Percentiles rank a stretch among this genome's conserved stretches.
phyloP scores from a whole-genome alignment of 2,888 invertebrate species.

The Capitulum mitella region DNA sequence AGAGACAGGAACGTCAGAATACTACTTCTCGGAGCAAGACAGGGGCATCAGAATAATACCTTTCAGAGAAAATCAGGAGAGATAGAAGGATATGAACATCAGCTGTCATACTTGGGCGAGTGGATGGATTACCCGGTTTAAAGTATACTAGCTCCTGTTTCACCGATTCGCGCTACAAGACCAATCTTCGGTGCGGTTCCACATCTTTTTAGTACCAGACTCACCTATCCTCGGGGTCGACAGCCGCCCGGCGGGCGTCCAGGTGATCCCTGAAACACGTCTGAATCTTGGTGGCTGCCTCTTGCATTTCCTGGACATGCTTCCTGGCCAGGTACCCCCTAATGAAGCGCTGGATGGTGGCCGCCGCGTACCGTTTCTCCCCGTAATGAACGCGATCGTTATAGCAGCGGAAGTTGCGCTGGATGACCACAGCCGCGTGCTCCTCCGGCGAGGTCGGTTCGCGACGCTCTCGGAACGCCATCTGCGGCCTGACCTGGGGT shows the following conservation, averaged over 20 bases:
- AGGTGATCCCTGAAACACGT: neutral
- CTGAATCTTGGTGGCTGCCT: constrained; percentile 5
- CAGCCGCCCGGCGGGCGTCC: neutral
- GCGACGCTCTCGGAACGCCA: neutral
- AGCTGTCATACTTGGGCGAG: too few relatives aligned
- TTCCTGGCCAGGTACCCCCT: neutral
- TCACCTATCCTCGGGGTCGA: neutral
- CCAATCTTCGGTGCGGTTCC: too few relatives aligned
- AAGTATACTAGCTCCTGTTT: too few relatives aligned
- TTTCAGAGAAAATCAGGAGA: too few relatives aligned
- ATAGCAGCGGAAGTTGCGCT: neutral
- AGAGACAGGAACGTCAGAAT: too few relatives aligned
- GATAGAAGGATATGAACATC: too few relatives aligned
- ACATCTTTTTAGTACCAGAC: too few relatives aligned
- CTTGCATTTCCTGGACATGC: neutral
- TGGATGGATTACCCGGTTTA: too few relatives aligned
- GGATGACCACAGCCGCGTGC: neutral
- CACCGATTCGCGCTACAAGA: too few relatives aligned
- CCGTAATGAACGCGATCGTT: neutral
- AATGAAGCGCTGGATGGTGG: neutral
- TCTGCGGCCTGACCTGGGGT: too few relatives aligned
- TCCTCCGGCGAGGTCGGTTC: neutral
- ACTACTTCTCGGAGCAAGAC: too few relatives aligned
- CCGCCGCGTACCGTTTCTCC: neutral
- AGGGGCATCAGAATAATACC: too few relatives aligned